Percentiles rank a stretch among this genome's conserved stretches.
phyloP scores from a whole-genome alignment of 2,113 vertebrate species.

The Fukomys damarensis region DNA sequence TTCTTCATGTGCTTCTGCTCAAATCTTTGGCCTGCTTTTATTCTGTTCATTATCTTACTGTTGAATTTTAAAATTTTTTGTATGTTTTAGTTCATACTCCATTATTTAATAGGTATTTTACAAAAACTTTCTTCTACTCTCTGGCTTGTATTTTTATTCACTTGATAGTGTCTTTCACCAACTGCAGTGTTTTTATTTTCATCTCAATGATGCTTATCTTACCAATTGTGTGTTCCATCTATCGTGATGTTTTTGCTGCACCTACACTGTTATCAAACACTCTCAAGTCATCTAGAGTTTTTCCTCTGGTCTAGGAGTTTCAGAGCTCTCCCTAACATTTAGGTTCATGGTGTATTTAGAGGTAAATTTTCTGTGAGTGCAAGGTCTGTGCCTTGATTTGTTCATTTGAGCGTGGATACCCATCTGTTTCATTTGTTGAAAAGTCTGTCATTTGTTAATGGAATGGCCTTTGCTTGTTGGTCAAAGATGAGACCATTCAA shows the following conservation, averaged over 20 bases:
- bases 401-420: background rate
- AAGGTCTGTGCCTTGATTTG: background rate
- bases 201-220: background rate
- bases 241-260: background rate
- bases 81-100: background rate
- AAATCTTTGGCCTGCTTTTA: background rate
- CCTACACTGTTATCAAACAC: background rate
- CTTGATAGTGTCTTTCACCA: background rate
- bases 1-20: background rate
- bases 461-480: background rate
- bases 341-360: background rate
- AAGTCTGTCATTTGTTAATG: background rate
- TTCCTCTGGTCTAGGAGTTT: background rate
- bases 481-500: background rate
- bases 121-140: background rate
- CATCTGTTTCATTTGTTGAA: background rate
- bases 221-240: background rate
- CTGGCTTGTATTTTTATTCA: background rate
- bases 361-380: background rate
- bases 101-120: background rate
- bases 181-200: background rate
- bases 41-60: background rate
- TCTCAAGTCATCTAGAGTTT: background rate
- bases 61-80: background rate
- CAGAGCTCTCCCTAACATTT: background rate